Percentiles rank a stretch among this genome's conserved stretches.
These are phyloP conservation scores for Lordiphosa mommai DNA, from an alignment of 1,140 invertebrate genomes.

Conservation along the genomic window DNA sequence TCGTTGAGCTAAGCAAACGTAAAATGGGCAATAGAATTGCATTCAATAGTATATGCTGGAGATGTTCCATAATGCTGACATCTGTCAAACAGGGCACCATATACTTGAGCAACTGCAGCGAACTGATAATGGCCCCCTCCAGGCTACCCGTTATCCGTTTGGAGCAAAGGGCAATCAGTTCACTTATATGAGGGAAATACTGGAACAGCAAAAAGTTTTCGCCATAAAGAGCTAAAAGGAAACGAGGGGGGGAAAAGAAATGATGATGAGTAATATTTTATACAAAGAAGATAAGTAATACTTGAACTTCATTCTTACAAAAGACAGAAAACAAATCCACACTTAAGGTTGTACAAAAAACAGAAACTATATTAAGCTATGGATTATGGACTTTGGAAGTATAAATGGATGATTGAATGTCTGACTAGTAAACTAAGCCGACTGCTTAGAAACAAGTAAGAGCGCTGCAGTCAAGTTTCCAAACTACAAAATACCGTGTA, in stretches of 20 bases:
- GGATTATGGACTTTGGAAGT: too few species aligned
- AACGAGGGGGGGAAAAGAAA: neutral
- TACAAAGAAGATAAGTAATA: too few species aligned
- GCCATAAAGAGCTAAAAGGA: constrained; percentile 44
- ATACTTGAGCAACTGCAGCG: constrained; percentile 89
- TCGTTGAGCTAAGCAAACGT: constrained; percentile 86
- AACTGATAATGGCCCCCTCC: constrained; percentile 93
- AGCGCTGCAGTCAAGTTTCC: too few species aligned
- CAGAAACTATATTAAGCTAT: too few species aligned
- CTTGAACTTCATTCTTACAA: too few species aligned
- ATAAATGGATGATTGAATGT: too few species aligned
- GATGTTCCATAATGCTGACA: constrained; percentile 90
- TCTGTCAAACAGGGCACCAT: constrained; percentile 92
- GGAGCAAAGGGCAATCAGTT: constrained; percentile 88
- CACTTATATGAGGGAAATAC: constrained; percentile 95
- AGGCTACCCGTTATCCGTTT: constrained; percentile 89
- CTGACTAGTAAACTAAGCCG: too few species aligned
- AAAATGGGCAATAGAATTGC: constrained; percentile 89
- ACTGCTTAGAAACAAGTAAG: too few species aligned
- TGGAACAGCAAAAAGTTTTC: constrained; percentile 91
- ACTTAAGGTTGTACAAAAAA: too few species aligned
- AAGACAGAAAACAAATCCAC: too few species aligned
- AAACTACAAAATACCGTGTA: too few species aligned
- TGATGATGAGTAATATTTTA: neutral
- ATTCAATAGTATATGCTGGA: constrained; percentile 88